phyloP scores from a whole-genome alignment of 2,888 invertebrate species.

The Liopterus haemorrhoidalis region DNA sequence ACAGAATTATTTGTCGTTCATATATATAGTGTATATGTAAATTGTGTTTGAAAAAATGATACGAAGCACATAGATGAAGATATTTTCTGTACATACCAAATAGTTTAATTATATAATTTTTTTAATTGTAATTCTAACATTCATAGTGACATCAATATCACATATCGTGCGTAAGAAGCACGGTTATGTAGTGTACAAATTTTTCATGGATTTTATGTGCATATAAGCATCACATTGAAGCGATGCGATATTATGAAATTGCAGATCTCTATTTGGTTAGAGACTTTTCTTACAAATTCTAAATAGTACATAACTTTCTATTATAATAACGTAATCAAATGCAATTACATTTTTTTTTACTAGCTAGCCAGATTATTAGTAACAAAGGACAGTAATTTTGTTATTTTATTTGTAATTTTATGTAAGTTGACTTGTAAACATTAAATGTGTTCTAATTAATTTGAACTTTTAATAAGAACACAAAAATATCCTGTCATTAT shows the following conservation, averaged over 20 bases:
- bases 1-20: conserved; percentile 11
- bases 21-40: conserved; percentile 20
- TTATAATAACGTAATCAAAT: conserved; percentile 15
- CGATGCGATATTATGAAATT: no score
- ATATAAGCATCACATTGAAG: no score
- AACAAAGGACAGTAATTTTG: conserved; percentile 14
- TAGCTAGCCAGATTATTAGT: conserved; percentile 20
- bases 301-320: conserved; percentile 3
- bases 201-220: conserved; percentile 3
- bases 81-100: conserved; percentile 46
- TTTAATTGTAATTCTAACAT: neutral
- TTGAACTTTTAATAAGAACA: conserved; percentile 30
- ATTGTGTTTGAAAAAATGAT: conserved; percentile 13
- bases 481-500: conserved; percentile 25
- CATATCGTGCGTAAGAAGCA: conserved; percentile 5
- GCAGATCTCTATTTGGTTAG: no score
- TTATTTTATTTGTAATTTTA: conserved; percentile 25
- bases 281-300: conserved; percentile 9
- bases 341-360: conserved; percentile 20
- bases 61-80: conserved; percentile 14
- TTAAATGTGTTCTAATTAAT: conserved; percentile 32
- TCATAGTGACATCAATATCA: neutral
- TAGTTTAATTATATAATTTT: conserved; percentile 42
- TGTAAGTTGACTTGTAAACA: conserved; percentile 26
- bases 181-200: conserved; percentile 17